These are phyloP conservation scores for Drosophila nannoptera DNA, from an alignment of 1,140 invertebrate species.

Conservation along the genomic window DNA sequence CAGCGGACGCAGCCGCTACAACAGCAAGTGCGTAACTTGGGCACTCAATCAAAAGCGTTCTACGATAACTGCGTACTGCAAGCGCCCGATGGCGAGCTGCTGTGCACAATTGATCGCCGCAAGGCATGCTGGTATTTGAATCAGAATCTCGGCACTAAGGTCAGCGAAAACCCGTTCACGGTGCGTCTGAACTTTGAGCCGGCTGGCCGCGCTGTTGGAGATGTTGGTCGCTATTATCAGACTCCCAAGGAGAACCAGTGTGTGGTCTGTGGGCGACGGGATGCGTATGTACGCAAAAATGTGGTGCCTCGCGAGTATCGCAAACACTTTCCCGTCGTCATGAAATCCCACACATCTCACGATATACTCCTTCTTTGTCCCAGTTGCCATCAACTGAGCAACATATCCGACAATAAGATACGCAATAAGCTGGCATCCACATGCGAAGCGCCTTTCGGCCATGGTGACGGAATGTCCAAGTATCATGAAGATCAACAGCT, in stretches of 20 bases:
- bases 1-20: conserved; percentile 36
- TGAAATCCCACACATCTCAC: conserved; percentile 92
- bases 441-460: conserved; percentile 83
- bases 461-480: conserved; percentile 62
- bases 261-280: conserved; percentile 87
- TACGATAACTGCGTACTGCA: conserved; percentile 90
- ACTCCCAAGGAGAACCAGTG: conserved; percentile 89
- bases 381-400: conserved; percentile 86
- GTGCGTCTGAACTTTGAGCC: conserved; percentile 91
- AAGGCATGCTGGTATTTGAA: conserved; percentile 89
- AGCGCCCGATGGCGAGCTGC: conserved; percentile 88
- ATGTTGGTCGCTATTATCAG: conserved; percentile 86
- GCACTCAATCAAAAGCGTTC: conserved; percentile 83
- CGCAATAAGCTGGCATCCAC: conserved; percentile 82
- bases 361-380: conserved; percentile 89
- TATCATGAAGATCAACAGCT: conserved; percentile 71
- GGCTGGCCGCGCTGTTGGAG: conserved; percentile 85
- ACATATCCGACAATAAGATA: conserved; percentile 84
- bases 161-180: conserved; percentile 85
- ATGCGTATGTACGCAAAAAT: conserved; percentile 89
- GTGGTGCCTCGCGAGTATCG: conserved; percentile 92
- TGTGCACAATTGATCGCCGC: conserved; percentile 90
- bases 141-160: conserved; percentile 84
- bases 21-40: conserved; percentile 44
- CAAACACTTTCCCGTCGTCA: conserved; percentile 88